phyloP scores from a whole-genome alignment of 2,113 vertebrate genomes.

The Ammodytes dubius region DNA sequence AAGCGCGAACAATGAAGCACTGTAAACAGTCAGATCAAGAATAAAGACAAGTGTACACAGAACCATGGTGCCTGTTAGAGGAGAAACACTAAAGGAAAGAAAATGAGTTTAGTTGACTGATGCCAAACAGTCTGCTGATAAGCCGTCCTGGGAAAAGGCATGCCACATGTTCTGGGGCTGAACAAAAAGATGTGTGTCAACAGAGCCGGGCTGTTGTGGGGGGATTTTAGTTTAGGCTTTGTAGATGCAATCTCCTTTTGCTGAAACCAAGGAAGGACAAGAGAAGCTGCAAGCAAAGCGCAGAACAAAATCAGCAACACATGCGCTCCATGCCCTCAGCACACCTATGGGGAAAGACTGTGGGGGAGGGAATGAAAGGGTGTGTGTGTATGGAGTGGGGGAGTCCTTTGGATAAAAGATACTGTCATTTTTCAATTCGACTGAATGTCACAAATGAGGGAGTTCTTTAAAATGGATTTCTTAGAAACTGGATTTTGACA shows the following conservation, averaged over 20 bases:
- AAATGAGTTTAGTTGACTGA: constrained; percentile 69
- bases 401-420: constrained; percentile 20
- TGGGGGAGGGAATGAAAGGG: constrained; percentile 33
- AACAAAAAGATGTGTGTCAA: constrained; percentile 60
- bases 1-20: constrained; percentile 67
- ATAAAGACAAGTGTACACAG: constrained; percentile 51
- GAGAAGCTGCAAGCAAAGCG: constrained; percentile 83
- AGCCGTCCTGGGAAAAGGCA: constrained; percentile 57
- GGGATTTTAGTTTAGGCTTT: constrained; percentile 42
- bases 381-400: background rate
- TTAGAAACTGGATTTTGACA: constrained; percentile 18
- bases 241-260: constrained; percentile 56
- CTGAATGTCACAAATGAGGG: background rate
- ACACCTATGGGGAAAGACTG: constrained; percentile 77
- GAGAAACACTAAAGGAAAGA: constrained; percentile 63
- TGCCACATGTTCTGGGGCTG: constrained; percentile 75
- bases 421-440: constrained; percentile 11
- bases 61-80: constrained; percentile 75
- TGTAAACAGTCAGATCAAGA: constrained; percentile 50
- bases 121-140: constrained; percentile 61
- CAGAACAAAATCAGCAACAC: constrained; percentile 77
- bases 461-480: too few relatives aligned
- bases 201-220: constrained; percentile 45
- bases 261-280: constrained; percentile 65
- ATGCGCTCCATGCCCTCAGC: constrained; percentile 85